Evolutionary conservation across 2,888 invertebrate genomes (phyloP).

Genomic region (Zele albiditarsus): DNA sequence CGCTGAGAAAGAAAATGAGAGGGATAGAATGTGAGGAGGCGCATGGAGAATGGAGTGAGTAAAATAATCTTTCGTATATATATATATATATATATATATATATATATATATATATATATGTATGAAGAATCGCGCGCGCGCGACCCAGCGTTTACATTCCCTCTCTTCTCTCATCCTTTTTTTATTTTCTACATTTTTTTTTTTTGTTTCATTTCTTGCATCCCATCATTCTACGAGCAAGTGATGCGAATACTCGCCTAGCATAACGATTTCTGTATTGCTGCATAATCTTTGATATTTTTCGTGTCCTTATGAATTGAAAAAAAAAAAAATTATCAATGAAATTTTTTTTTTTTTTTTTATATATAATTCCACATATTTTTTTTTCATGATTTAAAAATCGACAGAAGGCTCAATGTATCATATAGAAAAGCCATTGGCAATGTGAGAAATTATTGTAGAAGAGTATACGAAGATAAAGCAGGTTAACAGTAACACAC

Average conservation of each 20-base stretch:
- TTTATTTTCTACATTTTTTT: conserved; percentile 16
- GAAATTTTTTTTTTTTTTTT: too few species aligned
- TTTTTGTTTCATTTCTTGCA: conserved; percentile 19
- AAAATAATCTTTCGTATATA: neutral
- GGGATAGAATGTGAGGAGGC: conserved; percentile 16
- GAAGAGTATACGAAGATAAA: conserved; percentile 5
- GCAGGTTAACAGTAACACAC: conserved; percentile 67
- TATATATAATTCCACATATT: too few species aligned
- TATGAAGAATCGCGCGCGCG: conserved; percentile 39
- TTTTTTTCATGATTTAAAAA: too few species aligned
- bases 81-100: neutral
- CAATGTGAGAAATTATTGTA: conserved; percentile 2
- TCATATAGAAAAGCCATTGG: neutral
- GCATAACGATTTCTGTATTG: conserved; percentile 25
- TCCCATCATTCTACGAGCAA: conserved; percentile 31
- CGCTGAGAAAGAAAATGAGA: conserved; percentile 22
- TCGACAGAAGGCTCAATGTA: too few species aligned
- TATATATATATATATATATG: neutral
- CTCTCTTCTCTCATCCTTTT: conserved; percentile 22
- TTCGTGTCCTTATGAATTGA: conserved; percentile 16
- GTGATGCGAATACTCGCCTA: conserved; percentile 21
- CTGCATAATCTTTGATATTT: neutral
- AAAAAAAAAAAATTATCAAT: neutral
- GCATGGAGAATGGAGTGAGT: conserved; percentile 28
- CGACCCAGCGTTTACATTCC: conserved; percentile 4